phyloP scores from a whole-genome alignment of 2,113 vertebrate species.

The Hyaena hyaena region DNA sequence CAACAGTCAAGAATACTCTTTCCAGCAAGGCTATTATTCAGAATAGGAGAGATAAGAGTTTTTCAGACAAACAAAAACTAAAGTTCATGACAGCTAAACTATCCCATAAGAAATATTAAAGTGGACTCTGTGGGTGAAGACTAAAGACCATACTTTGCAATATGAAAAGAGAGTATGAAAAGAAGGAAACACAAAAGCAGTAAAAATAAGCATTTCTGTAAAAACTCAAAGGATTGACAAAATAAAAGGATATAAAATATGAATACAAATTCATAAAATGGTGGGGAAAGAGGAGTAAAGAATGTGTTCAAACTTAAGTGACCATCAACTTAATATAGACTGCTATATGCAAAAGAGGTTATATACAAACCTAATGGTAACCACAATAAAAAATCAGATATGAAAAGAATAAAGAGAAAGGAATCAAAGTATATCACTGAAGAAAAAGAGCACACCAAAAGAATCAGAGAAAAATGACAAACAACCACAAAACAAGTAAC shows the following conservation, averaged over 20 bases:
- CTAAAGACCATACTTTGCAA: no score
- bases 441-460: not conserved
- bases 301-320: not conserved
- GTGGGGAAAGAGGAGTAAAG: not conserved
- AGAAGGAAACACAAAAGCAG: not conserved
- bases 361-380: not conserved
- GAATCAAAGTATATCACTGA: not conserved
- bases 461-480: not conserved
- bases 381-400: not conserved
- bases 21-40: not conserved
- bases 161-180: not conserved
- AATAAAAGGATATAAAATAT: not conserved
- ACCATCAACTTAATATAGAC: not conserved
- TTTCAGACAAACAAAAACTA: not conserved
- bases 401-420: not conserved
- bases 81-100: not conserved
- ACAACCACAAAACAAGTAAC: not conserved
- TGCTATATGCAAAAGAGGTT: not conserved
- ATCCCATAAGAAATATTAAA: not conserved
- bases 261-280: not conserved
- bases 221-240: not conserved
- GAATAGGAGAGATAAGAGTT: not conserved
- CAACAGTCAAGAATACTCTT: not conserved
- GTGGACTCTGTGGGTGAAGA: not conserved
- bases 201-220: not conserved